phyloP scores from a whole-genome alignment of 2,113 vertebrate species.

The Triplophysa rosa region DNA sequence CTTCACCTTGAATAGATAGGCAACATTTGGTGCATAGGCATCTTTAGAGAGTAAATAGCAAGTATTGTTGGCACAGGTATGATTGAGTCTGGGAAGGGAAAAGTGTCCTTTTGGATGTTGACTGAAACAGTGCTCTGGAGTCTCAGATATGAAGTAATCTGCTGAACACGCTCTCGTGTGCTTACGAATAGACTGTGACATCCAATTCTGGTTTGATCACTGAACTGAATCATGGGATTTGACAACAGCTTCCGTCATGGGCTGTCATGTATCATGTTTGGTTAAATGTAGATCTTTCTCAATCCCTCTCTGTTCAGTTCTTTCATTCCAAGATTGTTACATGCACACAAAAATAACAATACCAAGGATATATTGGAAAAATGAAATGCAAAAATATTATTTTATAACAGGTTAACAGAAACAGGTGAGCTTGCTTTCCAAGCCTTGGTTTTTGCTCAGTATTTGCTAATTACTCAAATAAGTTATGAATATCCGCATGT shows the following conservation, averaged over 20 bases:
- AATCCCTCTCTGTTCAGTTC: not conserved
- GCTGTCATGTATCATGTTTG: constrained; percentile 50
- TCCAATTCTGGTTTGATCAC: constrained; percentile 41
- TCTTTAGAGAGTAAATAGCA: too few relatives aligned
- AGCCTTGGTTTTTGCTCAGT: too few relatives aligned
- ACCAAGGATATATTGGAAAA: not conserved
- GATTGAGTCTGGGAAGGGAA: not conserved
- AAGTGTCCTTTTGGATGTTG: not conserved
- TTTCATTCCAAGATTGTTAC: not conserved
- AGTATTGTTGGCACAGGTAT: not conserved
- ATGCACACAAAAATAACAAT: not conserved
- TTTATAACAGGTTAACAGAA: too few relatives aligned
- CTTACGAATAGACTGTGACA: constrained; percentile 11
- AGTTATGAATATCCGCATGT: too few relatives aligned
- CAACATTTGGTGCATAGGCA: too few relatives aligned
- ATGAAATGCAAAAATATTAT: not conserved
- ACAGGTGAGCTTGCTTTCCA: constrained; percentile 1
- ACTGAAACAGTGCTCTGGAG: not conserved
- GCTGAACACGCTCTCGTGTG: constrained; percentile 10
- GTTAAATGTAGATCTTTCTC: constrained; percentile 29
- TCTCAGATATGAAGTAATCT: not conserved
- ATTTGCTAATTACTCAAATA: too few relatives aligned
- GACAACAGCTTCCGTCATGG: constrained; percentile 45
- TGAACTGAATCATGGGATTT: constrained; percentile 29
- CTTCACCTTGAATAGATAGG: too few relatives aligned